phyloP scores from a whole-genome alignment of 1,140 invertebrate species.

The Nilaparvata lugens region DNA sequence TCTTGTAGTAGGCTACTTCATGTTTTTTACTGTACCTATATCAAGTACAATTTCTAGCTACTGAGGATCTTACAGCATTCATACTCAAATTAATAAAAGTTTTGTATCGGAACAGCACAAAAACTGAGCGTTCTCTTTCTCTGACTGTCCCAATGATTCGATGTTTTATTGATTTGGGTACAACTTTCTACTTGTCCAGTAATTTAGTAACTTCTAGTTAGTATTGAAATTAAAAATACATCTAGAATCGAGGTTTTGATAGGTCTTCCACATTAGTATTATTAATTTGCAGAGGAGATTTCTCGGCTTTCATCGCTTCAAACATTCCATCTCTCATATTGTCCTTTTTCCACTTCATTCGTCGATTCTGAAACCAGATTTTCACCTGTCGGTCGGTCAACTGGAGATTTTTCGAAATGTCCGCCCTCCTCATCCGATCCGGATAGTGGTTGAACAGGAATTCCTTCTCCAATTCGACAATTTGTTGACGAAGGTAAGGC shows the following conservation, averaged over 20 bases:
- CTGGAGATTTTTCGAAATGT: slow-evolving; percentile 10
- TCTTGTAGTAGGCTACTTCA: no score
- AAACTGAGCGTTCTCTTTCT: no score
- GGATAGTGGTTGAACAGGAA: slow-evolving; percentile 15
- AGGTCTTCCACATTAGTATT: background rate
- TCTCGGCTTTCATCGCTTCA: background rate
- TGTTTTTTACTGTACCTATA: no score
- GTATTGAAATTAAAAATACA: background rate
- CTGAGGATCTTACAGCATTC: no score
- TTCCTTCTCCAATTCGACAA: slow-evolving; percentile 16
- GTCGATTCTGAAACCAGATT: slow-evolving; percentile 94
- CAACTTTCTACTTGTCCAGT: slow-evolving; percentile 3
- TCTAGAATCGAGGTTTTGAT: no score
- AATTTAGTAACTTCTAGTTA: background rate
- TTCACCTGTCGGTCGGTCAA: slow-evolving; percentile 58
- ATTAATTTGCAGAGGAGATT: background rate
- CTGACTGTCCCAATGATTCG: no score
- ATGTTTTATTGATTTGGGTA: background rate
- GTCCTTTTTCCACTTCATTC: slow-evolving; percentile 97
- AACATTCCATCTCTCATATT: slow-evolving; percentile 16
- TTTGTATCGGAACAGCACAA: no score
- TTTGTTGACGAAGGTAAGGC: slow-evolving; percentile 11
- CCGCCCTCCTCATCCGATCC: slow-evolving; percentile 4
- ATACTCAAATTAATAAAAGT: no score
- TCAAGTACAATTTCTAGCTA: no score